phyloP scores from a whole-genome alignment of 2,888 invertebrate species.

The Chloromyia formosa region DNA sequence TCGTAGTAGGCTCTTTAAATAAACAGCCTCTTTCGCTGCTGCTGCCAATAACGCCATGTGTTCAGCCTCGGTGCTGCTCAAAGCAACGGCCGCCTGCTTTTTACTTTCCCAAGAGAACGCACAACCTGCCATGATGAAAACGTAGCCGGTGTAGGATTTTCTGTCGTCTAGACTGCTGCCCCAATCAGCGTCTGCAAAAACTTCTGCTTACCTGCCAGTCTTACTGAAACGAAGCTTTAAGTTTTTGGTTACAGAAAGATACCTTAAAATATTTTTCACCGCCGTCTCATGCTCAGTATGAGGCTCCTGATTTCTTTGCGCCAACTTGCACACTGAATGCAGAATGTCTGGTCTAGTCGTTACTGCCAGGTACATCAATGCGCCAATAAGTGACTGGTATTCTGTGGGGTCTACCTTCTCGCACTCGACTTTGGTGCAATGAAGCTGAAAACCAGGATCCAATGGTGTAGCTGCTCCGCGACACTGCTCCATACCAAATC shows the following conservation, averaged over 20 bases:
- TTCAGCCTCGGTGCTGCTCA: not conserved
- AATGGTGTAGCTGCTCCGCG: not conserved
- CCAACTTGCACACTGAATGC: not conserved
- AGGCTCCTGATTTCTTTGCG: not conserved
- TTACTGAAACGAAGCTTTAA: not conserved
- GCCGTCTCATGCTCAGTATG: not conserved
- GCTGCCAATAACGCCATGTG: not conserved
- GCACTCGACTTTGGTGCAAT: not conserved
- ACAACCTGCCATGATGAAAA: not conserved
- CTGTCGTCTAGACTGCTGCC: not conserved
- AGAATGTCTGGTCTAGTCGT: not conserved
- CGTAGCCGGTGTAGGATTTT: not conserved
- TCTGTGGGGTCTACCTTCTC: not conserved
- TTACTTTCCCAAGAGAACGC: not conserved
- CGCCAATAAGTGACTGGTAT: not conserved
- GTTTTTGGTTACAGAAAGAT: not conserved
- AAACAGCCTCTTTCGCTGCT: not conserved
- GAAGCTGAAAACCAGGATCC: not conserved
- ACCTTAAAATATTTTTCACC: not conserved
- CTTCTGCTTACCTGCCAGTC: not conserved
- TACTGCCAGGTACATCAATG: not conserved
- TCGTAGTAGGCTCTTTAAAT: not conserved
- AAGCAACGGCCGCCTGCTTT: not conserved
- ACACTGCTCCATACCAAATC: not conserved
- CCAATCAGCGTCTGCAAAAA: not conserved